phyloP scores from a whole-genome alignment of 2,113 vertebrate genomes.

The Uropsilus gracilis region DNA sequence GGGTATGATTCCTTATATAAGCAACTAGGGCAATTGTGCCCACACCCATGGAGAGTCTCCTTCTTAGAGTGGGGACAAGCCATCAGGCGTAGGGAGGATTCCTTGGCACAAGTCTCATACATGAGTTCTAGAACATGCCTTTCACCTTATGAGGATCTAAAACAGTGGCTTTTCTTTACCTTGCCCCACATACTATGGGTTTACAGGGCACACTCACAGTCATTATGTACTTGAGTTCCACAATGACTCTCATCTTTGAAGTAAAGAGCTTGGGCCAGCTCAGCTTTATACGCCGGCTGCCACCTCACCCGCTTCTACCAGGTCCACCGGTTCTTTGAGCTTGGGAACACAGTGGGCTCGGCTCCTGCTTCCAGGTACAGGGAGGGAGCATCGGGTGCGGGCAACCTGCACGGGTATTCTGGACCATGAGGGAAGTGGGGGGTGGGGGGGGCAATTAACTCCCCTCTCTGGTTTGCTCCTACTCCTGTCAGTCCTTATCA shows the following conservation, averaged over 20 bases:
- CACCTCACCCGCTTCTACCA: too few relatives aligned
- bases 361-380: too few relatives aligned
- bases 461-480: too few relatives aligned
- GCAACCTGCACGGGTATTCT: too few relatives aligned
- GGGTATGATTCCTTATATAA: neutral
- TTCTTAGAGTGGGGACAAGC: too few relatives aligned
- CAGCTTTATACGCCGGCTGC: too few relatives aligned
- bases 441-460: too few relatives aligned
- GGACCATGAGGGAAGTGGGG: too few relatives aligned
- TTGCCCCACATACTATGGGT: neutral
- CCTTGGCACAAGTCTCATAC: neutral
- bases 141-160: neutral
- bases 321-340: too few relatives aligned
- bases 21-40: fast-evolving
- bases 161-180: neutral
- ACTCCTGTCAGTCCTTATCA: too few relatives aligned
- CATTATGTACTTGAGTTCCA: neutral
- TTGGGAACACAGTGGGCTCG: too few relatives aligned
- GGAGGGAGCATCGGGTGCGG: too few relatives aligned
- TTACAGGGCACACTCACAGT: neutral
- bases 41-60: neutral
- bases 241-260: neutral
- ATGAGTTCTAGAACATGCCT: neutral
- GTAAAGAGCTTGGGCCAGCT: neutral
- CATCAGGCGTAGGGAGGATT: neutral